Conservation (phyloP, 2,888 invertebrate species). For the Pachydiplax longipennis region DNA sequence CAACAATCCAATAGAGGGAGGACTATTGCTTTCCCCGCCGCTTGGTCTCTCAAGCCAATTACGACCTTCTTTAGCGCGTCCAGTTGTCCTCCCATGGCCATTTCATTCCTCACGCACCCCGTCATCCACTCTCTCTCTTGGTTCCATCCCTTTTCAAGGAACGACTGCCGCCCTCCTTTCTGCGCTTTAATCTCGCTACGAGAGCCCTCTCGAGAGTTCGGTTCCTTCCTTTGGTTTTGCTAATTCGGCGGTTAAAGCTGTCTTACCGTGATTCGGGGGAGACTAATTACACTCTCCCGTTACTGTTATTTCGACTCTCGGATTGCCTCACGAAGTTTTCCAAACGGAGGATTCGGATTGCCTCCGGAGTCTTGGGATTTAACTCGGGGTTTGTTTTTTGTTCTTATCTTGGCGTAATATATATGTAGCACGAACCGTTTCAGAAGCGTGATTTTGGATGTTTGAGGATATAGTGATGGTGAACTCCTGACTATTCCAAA, state of each 20-base stretch:
- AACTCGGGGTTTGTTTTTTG: no score
- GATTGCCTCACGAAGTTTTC: no score
- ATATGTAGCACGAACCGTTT: no score
- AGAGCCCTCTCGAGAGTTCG: background rate
- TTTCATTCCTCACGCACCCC: background rate
- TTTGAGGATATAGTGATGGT: no score
- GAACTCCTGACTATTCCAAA: no score
- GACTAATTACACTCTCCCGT: background rate
- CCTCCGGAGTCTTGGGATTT: no score
- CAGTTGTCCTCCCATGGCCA: background rate
- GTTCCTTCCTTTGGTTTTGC: background rate
- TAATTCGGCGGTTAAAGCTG: background rate
- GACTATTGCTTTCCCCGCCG: background rate
- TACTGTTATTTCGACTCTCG: no score
- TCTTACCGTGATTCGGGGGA: background rate
- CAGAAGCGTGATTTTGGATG: no score
- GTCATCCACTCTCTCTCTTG: background rate
- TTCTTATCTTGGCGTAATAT: no score
- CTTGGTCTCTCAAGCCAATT: background rate
- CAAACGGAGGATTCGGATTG: no score
- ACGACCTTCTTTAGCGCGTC: background rate
- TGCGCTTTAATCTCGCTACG: background rate
- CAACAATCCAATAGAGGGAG: background rate
- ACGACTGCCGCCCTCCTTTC: background rate
- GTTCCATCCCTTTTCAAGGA: background rate